Percentiles rank a stretch among this genome's conserved stretches.
Evolutionary conservation across 2,113 vertebrate genomes (phyloP).

Genomic region (Salvator merianae): DNA sequence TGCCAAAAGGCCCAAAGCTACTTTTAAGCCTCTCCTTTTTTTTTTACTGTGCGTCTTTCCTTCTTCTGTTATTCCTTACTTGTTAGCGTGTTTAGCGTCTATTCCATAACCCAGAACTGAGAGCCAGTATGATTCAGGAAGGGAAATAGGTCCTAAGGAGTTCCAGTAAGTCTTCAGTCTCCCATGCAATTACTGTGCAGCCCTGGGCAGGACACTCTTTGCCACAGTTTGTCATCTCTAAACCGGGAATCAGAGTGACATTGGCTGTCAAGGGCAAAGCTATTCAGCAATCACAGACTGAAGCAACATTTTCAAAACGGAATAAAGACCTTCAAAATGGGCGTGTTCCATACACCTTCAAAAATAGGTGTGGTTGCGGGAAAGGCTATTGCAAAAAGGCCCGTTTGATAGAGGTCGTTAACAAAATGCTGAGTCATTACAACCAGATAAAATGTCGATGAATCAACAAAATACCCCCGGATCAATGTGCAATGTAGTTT

Average conservation of each 20-base stretch:
- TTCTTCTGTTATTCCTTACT: background rate
- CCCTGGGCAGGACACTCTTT: background rate
- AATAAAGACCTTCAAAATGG: background rate
- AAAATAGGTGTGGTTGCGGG: background rate
- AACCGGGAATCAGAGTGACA: background rate
- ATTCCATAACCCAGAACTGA: background rate
- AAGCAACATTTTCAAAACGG: background rate
- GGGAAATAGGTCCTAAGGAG: background rate
- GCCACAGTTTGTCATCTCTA: background rate
- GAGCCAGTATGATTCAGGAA: background rate
- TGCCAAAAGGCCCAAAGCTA: no score
- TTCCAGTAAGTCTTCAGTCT: background rate
- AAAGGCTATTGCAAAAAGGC: background rate
- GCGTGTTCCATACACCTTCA: background rate
- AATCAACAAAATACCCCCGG: no score
- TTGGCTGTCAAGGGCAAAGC: background rate
- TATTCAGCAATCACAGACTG: background rate
- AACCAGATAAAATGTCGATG: no score
- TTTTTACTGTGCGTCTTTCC: background rate
- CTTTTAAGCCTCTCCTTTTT: no score
- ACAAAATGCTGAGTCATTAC: background rate
- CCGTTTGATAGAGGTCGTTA: background rate
- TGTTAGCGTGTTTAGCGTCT: background rate
- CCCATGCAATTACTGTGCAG: background rate
- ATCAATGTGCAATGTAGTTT: no score